These are phyloP conservation scores for Callaeas wilsoni DNA, from an alignment of 2,113 vertebrate genomes.

Conservation along the genomic window DNA sequence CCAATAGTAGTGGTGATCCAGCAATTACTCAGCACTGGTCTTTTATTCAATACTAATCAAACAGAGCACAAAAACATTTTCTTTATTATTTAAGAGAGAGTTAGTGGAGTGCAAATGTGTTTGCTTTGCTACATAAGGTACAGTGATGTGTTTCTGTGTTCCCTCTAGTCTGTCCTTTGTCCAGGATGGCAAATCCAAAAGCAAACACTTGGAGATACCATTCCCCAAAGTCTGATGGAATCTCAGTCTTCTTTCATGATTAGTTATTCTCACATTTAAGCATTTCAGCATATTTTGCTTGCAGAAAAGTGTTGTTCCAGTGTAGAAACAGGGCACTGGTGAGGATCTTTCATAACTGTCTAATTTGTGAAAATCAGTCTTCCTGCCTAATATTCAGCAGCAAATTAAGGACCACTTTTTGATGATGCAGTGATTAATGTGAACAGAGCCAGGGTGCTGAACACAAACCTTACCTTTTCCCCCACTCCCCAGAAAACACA, in stretches of 20 bases:
- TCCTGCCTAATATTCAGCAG: background rate
- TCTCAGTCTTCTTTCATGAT: background rate
- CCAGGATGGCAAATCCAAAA: background rate
- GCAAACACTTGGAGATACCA: background rate
- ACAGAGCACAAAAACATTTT: background rate
- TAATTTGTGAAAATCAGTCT: background rate
- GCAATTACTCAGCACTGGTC: background rate
- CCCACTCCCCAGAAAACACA: background rate
- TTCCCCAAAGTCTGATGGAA: background rate
- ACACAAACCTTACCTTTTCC: background rate
- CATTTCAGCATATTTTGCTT: background rate
- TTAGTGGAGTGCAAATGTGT: background rate
- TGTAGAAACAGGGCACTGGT: background rate
- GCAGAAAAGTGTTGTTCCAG: background rate
- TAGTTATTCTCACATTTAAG: background rate
- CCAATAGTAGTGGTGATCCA: background rate
- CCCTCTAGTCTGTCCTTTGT: background rate
- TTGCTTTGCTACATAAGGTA: background rate
- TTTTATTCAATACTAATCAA: background rate
- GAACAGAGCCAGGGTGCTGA: background rate
- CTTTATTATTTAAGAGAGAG: background rate
- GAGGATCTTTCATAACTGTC: background rate
- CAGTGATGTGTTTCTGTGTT: background rate
- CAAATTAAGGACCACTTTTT: background rate
- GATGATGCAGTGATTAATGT: background rate